Evolutionary conservation across 1,140 invertebrate species (phyloP), one percentile per base, ranked within the genome.

Genomic region (Camponotus vicinus): DNA sequence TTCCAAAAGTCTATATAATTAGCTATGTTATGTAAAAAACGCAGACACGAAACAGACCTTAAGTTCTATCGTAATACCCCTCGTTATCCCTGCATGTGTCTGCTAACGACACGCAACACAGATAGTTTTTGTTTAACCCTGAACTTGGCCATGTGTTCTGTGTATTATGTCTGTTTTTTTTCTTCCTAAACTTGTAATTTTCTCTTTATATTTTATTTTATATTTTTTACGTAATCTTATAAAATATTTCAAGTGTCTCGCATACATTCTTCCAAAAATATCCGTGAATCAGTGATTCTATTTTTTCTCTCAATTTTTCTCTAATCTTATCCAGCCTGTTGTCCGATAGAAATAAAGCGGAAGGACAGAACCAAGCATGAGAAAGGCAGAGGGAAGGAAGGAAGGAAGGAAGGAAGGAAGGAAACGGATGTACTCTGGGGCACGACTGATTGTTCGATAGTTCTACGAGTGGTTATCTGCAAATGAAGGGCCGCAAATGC

Each of bases 391-490:
- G 61, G 67, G 52, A 78, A 71, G 55, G 18, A 70, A 78, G 84
- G 86, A 87, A 83, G 84, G 88, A 88, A 86, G 76, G 73, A 86
- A 84, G 80, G 83, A 88, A 88, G 84, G 86, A 88, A 88, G 88
- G 82, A 87, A 86, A 83, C 57, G 86, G 85, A 88, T 92, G 89
- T 86, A 92, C 85, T 92, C 82, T 89, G 86, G 92, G 88, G 88
- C 84, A 87, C 78, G 85, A 89, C 79, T 90, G 92, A 92, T 93
- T 93, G 92, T 93, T 92, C 90, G 88, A 88, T 83, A 91, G 90
- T 91, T 91, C 61, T 86, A 92, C 89, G 90, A 92, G 92, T 90
- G 92, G 92, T 91, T 91, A 92, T 92, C 91, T 93, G 92, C 86
- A 87, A 82, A 91, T 92, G 92, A 93, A 92, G 89, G 92, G 88